Evolutionary conservation across 2,888 invertebrate species (phyloP).

Genomic region (Chorisops tibialis): DNA sequence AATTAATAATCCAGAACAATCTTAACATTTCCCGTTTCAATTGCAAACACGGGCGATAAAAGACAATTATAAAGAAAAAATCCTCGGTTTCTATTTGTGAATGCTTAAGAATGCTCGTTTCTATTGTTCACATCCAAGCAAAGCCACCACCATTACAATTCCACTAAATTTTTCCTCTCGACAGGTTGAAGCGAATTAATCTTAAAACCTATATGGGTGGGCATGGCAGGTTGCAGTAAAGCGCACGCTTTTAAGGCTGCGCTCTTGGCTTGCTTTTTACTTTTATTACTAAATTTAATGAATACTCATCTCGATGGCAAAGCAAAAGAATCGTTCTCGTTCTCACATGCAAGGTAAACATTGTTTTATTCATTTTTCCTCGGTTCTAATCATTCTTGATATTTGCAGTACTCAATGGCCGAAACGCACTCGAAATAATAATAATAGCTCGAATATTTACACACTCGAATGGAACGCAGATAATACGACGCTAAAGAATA

Average conservation of each 20-base stretch:
- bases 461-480: conserved; percentile 28
- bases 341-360: conserved; percentile 44
- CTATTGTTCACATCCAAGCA: background rate
- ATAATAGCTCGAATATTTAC: conserved; percentile 24
- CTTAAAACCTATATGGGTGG: conserved; percentile 23
- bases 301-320: conserved; percentile 45
- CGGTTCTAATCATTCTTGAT: background rate
- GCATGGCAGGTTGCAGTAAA: conserved; percentile 40
- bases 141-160: background rate
- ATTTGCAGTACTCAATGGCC: conserved; percentile 34
- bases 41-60: too few species aligned
- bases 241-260: conserved; percentile 41
- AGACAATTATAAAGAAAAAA: too few species aligned
- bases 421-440: conserved; percentile 26
- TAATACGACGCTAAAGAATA: conserved; percentile 27
- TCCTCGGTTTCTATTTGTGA: too few species aligned
- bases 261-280: conserved; percentile 43
- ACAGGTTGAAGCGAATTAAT: background rate
- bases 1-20: too few species aligned
- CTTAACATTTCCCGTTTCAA: too few species aligned
- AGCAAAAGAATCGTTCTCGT: conserved; percentile 41
- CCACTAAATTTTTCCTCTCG: background rate
- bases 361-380: background rate
- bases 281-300: conserved; percentile 43
- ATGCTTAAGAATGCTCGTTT: background rate